phyloP scores from a whole-genome alignment of 2,113 vertebrate species.

The Petromus typicus region DNA sequence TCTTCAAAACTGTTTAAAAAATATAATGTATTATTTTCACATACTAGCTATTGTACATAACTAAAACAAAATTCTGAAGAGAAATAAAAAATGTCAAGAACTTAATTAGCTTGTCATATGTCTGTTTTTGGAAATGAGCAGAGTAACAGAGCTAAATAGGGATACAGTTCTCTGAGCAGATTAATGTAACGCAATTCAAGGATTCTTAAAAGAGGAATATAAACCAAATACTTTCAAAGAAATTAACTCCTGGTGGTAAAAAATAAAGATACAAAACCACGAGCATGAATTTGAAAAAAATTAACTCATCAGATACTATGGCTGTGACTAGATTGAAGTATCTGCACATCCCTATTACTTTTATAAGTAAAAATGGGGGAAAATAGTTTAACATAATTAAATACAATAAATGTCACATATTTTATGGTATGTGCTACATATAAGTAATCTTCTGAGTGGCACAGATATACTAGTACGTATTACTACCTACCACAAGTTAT shows the following conservation, averaged over 20 bases:
- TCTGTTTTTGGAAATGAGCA: neutral
- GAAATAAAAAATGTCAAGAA: neutral
- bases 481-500: neutral
- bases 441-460: neutral
- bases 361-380: neutral
- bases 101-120: neutral
- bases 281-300: neutral
- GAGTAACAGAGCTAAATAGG: neutral
- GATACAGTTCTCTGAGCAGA: neutral
- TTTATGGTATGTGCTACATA: neutral
- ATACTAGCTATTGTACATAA: neutral
- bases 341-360: neutral
- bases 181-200: neutral
- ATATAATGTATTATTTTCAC: neutral
- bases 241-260: neutral
- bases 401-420: neutral
- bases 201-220: neutral
- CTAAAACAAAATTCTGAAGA: slow-evolving; percentile 26
- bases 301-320: neutral
- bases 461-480: neutral
- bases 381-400: neutral
- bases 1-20: neutral
- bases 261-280: neutral
- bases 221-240: neutral
- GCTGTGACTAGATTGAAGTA: neutral